Evolutionary conservation across 2,888 invertebrate genomes (phyloP), one percentile per base, ranked within the genome.

Genomic region (Melieria omissa): DNA sequence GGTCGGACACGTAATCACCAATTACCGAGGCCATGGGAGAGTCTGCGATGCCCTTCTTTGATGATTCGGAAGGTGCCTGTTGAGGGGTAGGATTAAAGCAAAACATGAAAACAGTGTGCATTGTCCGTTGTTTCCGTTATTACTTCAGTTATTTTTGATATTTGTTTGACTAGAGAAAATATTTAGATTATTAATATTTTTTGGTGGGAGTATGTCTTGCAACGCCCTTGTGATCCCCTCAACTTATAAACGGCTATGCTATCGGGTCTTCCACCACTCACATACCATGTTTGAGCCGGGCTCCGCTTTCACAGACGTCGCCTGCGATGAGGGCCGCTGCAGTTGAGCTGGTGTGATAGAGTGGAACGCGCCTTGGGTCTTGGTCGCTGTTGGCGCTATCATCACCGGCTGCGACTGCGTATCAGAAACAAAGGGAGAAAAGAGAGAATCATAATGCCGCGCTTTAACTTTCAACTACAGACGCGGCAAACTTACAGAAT

Each of bases 31-130:
- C 86, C 47, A 87, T 80, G 10, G 88, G 87, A 58, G 88, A 88
- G 77, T 86, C 88, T 10, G 88, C 86, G 69, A 88, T 80, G 72
- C 86, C 89, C 82, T 90, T 90, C 79, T 90, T 90, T 1, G 90
- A 90, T 70, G 89, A 88, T 78, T 90, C 90, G 42, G 90, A 90
- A 80, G 89, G 86, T 4, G 89, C 89, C 88, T 89, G 81, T 61
- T 86, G 84, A 74, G 73, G 67, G 74, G 47, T 65, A 62, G 63
- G 65, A 74, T 61, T 55, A 62, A 14, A 68, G 9, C 55, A 54
- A 68, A 42, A 65, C 12, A 29, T 61, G 65, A 70, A 52, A 67
- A 74, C 10, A 75, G 9, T 29, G 29, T 29, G 29, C 29, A 29
- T 29, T 29, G 29, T 29, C 29, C 29, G 3, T 29, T 45, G 41